Base-by-base conservation (phyloP, 1,140 invertebrate species). In the Sycophaga agraensis region DNA sequence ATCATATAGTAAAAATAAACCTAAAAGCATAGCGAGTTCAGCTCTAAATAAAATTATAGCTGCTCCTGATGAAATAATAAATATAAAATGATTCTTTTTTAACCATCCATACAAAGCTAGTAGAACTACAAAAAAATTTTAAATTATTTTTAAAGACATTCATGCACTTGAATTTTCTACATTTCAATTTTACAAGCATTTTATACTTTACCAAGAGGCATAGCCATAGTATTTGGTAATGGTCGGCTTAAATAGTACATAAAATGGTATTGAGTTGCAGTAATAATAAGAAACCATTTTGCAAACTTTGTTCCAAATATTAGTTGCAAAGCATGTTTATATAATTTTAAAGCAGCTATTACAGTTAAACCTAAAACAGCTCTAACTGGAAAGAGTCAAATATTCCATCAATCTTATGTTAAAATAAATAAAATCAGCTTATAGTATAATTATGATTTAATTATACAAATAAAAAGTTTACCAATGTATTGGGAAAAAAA, bases 181-280 rank as follows among this genome's bases (percentile, higher is more conserved):
- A 11, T 39, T 39, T 39, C 6, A 39, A 39, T 9, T 39, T 39
- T 39, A 9, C 14, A 9, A 24, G 2, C 19, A 26, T 24, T 24
- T 28, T 26, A 24, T 40, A 46, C 71, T 78, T 86, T 86, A 97
- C 95, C 95, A 77, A 97, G 79, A 59, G 91, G 90, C 66, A 99
- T 77, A 31, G 92, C 95, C 85, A 99, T 93, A 39, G 92, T 96
- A 82, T 99, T 99, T 64, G 98, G 97, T 65, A 99, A 84, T 19
- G 96, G 88, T 54, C 98, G 84, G 63, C 92, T 94, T 70, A 94
- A 84, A 77, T 99, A 99, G 76, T 96, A 99, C 84, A 98, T 90
- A 72, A 98, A 97, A 82, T 99, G 97, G 81, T 97, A 99, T 74
- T 99, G 97, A 11, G 93, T 89, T 21, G 91, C 84, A 24, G 91